Percentiles rank a stretch among this genome's conserved stretches.
Evolutionary conservation across 92 coral and sea anemone genomes (phyloP).

Genomic region (Palythoa heliodiscus): DNA sequence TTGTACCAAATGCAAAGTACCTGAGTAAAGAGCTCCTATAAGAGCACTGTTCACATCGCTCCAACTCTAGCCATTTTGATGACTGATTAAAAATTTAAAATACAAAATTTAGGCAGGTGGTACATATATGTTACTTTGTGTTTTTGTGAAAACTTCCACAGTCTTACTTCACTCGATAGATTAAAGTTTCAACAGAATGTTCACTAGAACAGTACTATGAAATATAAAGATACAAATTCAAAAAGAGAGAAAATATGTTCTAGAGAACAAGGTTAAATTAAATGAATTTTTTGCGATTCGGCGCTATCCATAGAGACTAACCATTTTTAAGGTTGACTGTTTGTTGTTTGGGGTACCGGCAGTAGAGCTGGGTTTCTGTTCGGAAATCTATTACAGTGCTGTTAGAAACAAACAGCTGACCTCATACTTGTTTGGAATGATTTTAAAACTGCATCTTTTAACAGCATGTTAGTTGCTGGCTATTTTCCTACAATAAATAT

Average conservation of each 20-base stretch:
- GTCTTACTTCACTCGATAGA: constrained; percentile 67
- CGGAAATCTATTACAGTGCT: constrained; percentile 43
- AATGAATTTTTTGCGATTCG: neutral
- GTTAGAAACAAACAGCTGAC: constrained; percentile 47
- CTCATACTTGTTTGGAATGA: constrained; percentile 21
- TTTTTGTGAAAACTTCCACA: constrained; percentile 48
- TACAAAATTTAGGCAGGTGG: constrained; percentile 59
- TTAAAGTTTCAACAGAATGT: constrained; percentile 53
- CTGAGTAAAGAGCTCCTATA: constrained; percentile 37
- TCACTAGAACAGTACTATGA: constrained; percentile 1
- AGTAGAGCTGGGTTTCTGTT: constrained; percentile 46
- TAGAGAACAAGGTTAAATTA: constrained; percentile 1
- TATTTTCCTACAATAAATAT: constrained; percentile 2
- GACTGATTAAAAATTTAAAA: constrained; percentile 81
- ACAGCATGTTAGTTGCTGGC: neutral
- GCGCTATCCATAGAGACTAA: constrained; percentile 12
- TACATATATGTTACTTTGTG: constrained; percentile 46
- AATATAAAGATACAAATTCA: constrained; percentile 4
- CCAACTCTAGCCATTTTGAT: constrained; percentile 65
- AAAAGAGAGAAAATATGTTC: neutral
- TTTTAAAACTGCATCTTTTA: constrained; percentile 16
- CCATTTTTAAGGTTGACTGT: constrained; percentile 33
- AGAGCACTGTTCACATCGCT: constrained; percentile 43
- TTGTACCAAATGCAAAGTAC: neutral
- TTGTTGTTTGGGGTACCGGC: constrained; percentile 39